phyloP scores from a whole-genome alignment of 2,888 invertebrate genomes.

The Abscondita cerata region DNA sequence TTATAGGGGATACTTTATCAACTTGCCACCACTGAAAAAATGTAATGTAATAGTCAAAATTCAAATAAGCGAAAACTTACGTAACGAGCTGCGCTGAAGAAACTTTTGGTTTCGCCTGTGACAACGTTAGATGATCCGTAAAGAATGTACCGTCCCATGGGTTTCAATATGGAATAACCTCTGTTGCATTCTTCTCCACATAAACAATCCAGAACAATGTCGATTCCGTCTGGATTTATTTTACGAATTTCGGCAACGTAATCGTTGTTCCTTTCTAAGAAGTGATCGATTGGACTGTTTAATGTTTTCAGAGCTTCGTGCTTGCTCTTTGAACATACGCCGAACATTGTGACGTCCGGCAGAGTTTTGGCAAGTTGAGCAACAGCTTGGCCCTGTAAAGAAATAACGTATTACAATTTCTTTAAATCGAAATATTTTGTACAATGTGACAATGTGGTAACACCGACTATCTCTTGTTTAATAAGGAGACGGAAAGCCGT shows the following conservation, averaged over 20 bases:
- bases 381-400: conserved; percentile 80
- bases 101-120: conserved; percentile 89
- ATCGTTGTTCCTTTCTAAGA: conserved; percentile 82
- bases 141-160: conserved; percentile 87
- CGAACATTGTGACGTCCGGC: conserved; percentile 81
- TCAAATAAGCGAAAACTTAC: conserved; percentile 75
- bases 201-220: conserved; percentile 85
- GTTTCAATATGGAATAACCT: conserved; percentile 82
- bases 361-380: conserved; percentile 83
- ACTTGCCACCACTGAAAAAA: conserved; percentile 93
- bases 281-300: conserved; percentile 73
- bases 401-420: too few relatives aligned
- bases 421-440: too few relatives aligned
- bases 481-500: too few relatives aligned
- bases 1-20: conserved; percentile 87
- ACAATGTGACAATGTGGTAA: too few relatives aligned
- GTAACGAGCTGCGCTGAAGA: conserved; percentile 89
- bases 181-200: conserved; percentile 90
- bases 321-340: conserved; percentile 84
- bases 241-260: conserved; percentile 86
- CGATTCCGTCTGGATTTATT: conserved; percentile 79
- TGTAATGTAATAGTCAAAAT: too few relatives aligned
- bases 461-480: too few relatives aligned
- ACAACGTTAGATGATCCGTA: conserved; percentile 90
- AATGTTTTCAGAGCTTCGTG: conserved; percentile 81